Evolutionary conservation across 2,113 vertebrate species (phyloP).

Genomic region (Psilopsiagon aymara): DNA sequence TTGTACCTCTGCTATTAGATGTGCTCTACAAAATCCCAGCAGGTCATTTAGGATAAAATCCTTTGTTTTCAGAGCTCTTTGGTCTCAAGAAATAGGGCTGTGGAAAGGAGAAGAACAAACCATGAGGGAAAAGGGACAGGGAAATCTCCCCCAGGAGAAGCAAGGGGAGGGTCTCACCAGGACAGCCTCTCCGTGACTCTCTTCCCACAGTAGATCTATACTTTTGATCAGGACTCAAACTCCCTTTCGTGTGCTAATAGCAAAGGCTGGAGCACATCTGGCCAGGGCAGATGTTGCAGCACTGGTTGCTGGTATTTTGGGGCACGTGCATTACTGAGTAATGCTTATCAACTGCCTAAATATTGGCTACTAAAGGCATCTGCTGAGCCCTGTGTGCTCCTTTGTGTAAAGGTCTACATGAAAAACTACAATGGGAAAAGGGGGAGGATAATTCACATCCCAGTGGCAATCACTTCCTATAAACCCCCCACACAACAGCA

Average conservation of each 20-base stretch:
- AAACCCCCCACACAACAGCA: rapidly evolving
- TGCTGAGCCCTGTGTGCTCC: background rate
- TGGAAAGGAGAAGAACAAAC: background rate
- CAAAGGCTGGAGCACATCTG: background rate
- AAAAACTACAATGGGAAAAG: background rate
- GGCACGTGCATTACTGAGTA: background rate
- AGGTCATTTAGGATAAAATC: background rate
- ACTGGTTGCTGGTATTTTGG: too few species aligned
- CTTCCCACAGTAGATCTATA: rapidly evolving
- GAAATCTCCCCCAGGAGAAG: background rate
- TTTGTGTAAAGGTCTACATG: rapidly evolving
- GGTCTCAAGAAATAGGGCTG: background rate
- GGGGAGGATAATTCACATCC: background rate
- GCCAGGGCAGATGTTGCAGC: background rate
- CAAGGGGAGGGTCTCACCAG: background rate
- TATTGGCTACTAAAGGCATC: rapidly evolving
- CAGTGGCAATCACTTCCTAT: background rate
- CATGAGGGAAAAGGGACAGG: background rate
- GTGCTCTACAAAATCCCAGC: background rate
- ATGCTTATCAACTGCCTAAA: background rate
- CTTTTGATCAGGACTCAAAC: background rate
- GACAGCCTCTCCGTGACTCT: background rate
- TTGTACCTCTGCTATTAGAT: background rate
- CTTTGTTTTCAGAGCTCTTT: background rate
- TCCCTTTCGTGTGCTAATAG: background rate